Percentiles rank a stretch among this genome's conserved stretches.
Conservation (phyloP, 2,888 invertebrate species). For the Rhagophthalmus giganteus region DNA sequence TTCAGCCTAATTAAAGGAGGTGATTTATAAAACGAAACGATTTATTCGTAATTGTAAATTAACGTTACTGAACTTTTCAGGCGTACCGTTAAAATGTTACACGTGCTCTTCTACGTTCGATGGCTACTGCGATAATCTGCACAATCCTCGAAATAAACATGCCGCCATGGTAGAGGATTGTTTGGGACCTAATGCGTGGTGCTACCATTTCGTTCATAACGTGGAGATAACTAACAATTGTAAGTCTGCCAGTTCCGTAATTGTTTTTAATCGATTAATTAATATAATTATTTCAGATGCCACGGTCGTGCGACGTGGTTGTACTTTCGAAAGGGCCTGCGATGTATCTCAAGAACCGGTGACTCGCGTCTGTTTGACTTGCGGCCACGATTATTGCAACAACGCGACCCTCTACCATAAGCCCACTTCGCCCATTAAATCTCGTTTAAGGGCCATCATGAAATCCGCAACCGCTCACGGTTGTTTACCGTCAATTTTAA, state of each 20-base stretch:
- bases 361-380: neutral
- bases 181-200: neutral
- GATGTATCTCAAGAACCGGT: neutral
- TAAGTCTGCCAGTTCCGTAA: no score
- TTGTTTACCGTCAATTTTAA: no score
- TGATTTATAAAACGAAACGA: no score
- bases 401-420: conserved; percentile 2
- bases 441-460: neutral
- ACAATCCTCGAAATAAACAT: neutral
- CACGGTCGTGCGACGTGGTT: neutral
- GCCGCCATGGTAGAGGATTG: neutral
- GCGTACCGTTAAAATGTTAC: neutral
- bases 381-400: neutral
- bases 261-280: no score
- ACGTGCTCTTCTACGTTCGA: neutral
- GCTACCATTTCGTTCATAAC: neutral
- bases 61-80: no score
- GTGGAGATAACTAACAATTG: neutral
- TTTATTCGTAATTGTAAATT: no score
- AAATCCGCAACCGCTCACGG: neutral
- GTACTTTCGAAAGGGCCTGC: neutral
- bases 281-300: neutral
- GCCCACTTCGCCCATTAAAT: no score
- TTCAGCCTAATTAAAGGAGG: no score
- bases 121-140: neutral